These are phyloP conservation scores for Ciconia maguari DNA, from an alignment of 2,113 vertebrate genomes.

Conservation along the genomic window DNA sequence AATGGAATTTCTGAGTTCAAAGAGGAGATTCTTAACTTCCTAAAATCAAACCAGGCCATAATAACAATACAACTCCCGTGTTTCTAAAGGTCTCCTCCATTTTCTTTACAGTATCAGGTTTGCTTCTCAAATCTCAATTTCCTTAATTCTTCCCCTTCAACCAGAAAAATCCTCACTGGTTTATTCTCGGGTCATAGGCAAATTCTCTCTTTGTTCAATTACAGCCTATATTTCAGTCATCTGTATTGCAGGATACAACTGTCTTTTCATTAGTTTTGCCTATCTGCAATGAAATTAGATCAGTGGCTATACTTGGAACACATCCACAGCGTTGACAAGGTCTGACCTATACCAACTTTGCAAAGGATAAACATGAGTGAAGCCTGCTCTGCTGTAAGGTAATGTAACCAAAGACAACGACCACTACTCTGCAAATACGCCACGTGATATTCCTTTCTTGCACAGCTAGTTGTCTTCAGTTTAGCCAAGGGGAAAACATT, in stretches of 20 bases:
- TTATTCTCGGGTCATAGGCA: background rate
- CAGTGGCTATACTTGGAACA: background rate
- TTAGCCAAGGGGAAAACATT: background rate
- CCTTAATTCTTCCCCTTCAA: background rate
- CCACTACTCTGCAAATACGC: background rate
- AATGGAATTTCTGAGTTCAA: background rate
- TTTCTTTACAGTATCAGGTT: background rate
- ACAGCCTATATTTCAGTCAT: background rate
- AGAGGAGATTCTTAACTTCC: background rate
- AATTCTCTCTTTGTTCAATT: background rate
- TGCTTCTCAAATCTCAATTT: background rate
- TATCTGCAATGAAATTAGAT: background rate
- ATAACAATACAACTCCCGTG: background rate
- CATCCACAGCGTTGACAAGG: background rate
- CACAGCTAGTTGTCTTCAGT: background rate
- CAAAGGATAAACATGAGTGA: background rate
- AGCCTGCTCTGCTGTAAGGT: background rate
- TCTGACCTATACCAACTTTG: background rate
- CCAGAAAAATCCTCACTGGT: background rate
- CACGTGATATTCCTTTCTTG: background rate
- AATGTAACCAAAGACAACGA: background rate
- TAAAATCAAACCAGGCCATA: background rate
- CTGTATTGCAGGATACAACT: background rate
- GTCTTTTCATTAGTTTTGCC: constrained; percentile 11
- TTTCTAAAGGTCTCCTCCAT: background rate